Evolutionary conservation across 1,140 invertebrate species (phyloP), one percentile per base, ranked within the genome.

Genomic region (Kradibia gibbosae): DNA sequence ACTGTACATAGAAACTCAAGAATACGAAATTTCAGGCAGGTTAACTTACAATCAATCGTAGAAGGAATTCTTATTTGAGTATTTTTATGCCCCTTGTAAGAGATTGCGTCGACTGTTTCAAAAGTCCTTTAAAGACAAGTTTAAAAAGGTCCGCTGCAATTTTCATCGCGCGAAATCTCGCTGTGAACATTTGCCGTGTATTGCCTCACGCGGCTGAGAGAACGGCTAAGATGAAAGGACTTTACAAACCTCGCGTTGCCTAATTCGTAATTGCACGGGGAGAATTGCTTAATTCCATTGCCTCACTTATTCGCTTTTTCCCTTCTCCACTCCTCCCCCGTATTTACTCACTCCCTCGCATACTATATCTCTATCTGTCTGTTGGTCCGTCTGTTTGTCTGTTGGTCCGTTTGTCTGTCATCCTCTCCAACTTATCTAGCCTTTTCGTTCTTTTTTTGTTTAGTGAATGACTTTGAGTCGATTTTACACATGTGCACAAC

Each of bases 221-320:
- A 79, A 72, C 55, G 78, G 39, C 42, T 5, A 34, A 81, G 79
- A 81, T 81, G 79, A 81, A 81, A 81, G 79, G 79, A 75, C 60
- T 81, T 42, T 67, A 55, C 48, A 50, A 67, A 25, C 67, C 67
- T 79, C 8, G 45, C 60, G 72, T 75, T 81, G 79, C 79, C 79
- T 81, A 81, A 81, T 81, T 81, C 72, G 72, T 81, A 81, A 81
- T 81, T 81, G 79, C 72, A 55, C 57, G 57, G 42, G 22, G 55
- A 53, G 72, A 75, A 73, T 81, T 81, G 72, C 72, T 75, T 75
- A 81, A 81, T 81, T 73, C 72, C 72, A 67, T 75, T 81, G 60
- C 79, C 42, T 75, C 79, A 75, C 60, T 81, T 67, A 62, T 39
- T 67, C 13, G 17, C 45, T 60, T 80, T 74, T 80, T 53, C 48